These are phyloP conservation scores for Drosophila guanche DNA, from an alignment of 1,140 invertebrate genomes.

Conservation along the genomic window DNA sequence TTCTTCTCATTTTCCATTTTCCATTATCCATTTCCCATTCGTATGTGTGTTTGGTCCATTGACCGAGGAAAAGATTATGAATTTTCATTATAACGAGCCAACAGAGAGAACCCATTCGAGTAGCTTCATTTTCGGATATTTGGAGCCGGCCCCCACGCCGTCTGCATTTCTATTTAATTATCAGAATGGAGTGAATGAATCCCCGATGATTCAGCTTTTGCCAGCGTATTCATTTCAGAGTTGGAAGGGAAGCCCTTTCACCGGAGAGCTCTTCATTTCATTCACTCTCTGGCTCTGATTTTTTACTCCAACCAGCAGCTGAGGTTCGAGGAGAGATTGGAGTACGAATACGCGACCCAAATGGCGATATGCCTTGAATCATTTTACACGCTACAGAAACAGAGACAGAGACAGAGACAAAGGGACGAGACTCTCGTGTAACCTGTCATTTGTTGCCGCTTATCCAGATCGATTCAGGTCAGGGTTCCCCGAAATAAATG, in stretches of 20 bases:
- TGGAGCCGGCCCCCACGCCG: constrained; percentile 1
- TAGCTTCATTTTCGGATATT: constrained; percentile 40
- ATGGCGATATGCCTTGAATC: neutral
- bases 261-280: neutral
- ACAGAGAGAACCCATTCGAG: constrained; percentile 20
- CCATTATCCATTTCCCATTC: neutral
- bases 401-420: neutral
- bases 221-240: too few relatives aligned
- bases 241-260: constrained; percentile 18
- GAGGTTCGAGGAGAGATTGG: neutral
- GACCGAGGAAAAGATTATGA: constrained; percentile 61
- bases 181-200: neutral
- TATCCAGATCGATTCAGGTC: constrained; percentile 43
- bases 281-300: neutral
- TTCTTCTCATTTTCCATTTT: constrained; percentile 28
- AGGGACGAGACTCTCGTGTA: neutral
- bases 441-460: constrained; percentile 11
- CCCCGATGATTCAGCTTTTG: neutral
- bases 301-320: neutral
- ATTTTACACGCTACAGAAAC: neutral
- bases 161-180: constrained; percentile 44
- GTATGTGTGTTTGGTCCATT: neutral
- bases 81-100: constrained; percentile 69
- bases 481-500: constrained; percentile 34
- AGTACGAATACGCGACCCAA: neutral